phyloP scores from a whole-genome alignment of 2,888 invertebrate species.

The Coleophora flavipennella region DNA sequence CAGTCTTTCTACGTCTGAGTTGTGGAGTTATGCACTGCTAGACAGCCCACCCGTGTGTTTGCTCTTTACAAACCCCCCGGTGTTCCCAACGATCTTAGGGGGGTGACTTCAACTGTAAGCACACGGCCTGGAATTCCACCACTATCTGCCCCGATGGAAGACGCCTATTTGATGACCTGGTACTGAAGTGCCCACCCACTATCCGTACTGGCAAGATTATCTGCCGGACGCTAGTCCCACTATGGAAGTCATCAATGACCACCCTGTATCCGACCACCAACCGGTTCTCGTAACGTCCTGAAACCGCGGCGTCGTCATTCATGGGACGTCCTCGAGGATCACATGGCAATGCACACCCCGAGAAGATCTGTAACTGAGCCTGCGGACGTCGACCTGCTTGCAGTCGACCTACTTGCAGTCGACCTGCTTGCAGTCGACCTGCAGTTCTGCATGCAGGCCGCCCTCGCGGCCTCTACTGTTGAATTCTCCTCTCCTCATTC shows the following conservation, averaged over 20 bases:
- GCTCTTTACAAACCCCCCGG: slow-evolving; percentile 10
- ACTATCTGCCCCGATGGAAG: background rate
- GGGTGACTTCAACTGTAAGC: slow-evolving; percentile 13
- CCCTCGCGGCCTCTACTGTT: background rate
- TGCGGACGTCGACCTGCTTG: slow-evolving; percentile 4
- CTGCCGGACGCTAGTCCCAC: slow-evolving; percentile 4
- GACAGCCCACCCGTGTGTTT: background rate
- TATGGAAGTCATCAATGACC: slow-evolving; percentile 4
- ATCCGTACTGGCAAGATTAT: background rate
- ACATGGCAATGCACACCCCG: too few relatives aligned
- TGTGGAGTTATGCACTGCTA: background rate
- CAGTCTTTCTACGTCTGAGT: slow-evolving; percentile 6
- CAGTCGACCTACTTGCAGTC: slow-evolving; percentile 2
- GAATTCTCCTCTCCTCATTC: background rate
- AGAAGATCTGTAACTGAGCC: too few relatives aligned
- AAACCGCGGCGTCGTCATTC: too few relatives aligned
- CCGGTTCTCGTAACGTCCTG: background rate
- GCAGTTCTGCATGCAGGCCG: background rate
- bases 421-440: slow-evolving; percentile 1
- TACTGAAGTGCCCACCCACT: slow-evolving; percentile 10
- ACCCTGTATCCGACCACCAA: slow-evolving; percentile 5
- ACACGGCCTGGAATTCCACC: slow-evolving; percentile 10
- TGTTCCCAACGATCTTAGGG: slow-evolving; percentile 1
- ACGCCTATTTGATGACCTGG: slow-evolving; percentile 8
- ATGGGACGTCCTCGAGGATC: too few relatives aligned